These are phyloP conservation scores for Anseranas semipalmata DNA, from an alignment of 2,113 vertebrate genomes.

Conservation along the genomic window DNA sequence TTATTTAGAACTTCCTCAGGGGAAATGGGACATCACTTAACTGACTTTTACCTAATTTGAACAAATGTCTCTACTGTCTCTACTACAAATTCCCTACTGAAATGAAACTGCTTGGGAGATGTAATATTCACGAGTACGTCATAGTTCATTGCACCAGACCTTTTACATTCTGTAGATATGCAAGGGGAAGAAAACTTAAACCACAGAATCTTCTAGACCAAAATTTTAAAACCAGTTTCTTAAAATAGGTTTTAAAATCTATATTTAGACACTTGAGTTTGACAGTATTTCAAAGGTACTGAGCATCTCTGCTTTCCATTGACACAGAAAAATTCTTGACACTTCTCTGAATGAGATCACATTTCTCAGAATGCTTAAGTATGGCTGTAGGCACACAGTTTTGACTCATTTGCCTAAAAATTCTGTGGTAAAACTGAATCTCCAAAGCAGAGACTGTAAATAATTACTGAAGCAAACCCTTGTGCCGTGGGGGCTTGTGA, in stretches of 20 bases:
- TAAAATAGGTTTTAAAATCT: slow-evolving; percentile 13
- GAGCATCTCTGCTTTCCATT: slow-evolving; percentile 13
- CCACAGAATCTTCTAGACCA: not conserved
- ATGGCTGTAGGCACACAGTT: not conserved
- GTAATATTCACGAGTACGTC: not conserved
- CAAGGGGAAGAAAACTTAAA: not conserved
- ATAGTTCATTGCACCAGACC: not conserved
- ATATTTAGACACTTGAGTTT: not conserved
- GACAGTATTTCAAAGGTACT: not conserved
- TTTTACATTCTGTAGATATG: not conserved
- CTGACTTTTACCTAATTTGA: not conserved
- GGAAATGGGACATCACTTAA: not conserved
- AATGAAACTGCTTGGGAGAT: not conserved
- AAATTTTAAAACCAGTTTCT: not conserved
- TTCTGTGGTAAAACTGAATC: not conserved
- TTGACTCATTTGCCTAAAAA: slow-evolving; percentile 21
- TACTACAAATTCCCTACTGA: not conserved
- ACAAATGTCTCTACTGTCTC: not conserved
- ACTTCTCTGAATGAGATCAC: not conserved
- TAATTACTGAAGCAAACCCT: not conserved
- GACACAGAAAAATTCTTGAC: not conserved
- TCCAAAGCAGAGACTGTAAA: not conserved
- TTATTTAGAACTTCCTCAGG: not conserved
- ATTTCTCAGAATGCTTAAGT: slow-evolving; percentile 25
- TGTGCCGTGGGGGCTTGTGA: fast-evolving